A percentile compares a stretch with the other conserved stretches of the same genome.
Evolutionary conservation across 2,113 vertebrate genomes (phyloP).

Genomic region (Struthio camelus): DNA sequence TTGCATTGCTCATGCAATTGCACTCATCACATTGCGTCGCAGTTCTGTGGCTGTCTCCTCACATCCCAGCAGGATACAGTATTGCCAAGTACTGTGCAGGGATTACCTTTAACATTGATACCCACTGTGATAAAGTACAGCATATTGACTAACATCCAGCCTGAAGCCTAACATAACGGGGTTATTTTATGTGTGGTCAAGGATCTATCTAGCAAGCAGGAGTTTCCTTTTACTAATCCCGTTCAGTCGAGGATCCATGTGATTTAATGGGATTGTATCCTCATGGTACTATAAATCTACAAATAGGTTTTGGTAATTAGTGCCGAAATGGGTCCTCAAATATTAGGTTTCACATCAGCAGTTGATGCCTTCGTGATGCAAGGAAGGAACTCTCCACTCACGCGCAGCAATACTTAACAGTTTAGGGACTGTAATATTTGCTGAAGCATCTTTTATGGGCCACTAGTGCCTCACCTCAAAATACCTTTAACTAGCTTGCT

Average conservation of each 20-base stretch:
- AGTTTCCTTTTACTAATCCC: background rate
- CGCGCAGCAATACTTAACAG: background rate
- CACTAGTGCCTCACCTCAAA: background rate
- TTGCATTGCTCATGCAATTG: background rate
- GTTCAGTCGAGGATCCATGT: background rate
- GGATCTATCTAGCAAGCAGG: too few species aligned
- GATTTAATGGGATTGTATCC: background rate
- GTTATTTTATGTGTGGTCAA: background rate
- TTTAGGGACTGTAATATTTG: background rate
- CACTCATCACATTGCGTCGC: background rate
- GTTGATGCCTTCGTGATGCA: too few species aligned
- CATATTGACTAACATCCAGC: background rate
- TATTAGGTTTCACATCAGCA: background rate
- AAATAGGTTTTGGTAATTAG: background rate
- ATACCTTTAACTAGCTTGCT: background rate
- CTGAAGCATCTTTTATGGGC: background rate
- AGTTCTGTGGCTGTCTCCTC: too few species aligned
- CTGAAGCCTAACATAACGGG: background rate
- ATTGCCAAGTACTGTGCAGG: background rate
- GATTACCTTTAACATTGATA: too few species aligned
- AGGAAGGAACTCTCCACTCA: background rate
- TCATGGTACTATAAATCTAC: background rate
- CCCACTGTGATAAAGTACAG: background rate
- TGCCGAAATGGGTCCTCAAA: background rate
- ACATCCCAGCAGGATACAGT: background rate